These are phyloP conservation scores for Encarsia formosa DNA, from an alignment of 2,888 invertebrate species.

Conservation along the genomic window DNA sequence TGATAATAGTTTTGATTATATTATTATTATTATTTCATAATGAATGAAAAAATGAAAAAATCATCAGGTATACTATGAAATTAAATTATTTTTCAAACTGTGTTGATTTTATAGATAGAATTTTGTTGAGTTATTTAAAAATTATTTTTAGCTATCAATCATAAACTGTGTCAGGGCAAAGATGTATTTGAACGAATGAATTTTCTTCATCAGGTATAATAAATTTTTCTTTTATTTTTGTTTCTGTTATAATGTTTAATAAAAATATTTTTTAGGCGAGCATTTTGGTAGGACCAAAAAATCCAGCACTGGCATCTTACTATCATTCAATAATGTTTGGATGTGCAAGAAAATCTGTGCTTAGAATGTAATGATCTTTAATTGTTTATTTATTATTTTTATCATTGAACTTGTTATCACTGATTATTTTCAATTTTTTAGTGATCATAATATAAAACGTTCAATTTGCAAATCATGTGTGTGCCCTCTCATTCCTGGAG, in stretches of 20 bases:
- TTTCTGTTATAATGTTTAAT: conserved; percentile 11
- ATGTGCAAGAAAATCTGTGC: conserved; percentile 60
- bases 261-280: conserved; percentile 52
- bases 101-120: not conserved
- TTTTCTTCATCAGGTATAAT: conserved; percentile 64
- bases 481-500: conserved; percentile 54
- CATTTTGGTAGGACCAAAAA: conserved; percentile 51
- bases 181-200: conserved; percentile 68
- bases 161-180: conserved; percentile 61
- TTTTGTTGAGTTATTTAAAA: not conserved
- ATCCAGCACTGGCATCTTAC: conserved; percentile 54
- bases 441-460: conserved; percentile 60
- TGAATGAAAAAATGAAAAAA: conserved; percentile 17
- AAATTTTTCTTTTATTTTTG: not conserved
- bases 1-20: no score
- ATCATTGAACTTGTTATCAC: not conserved
- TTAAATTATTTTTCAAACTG: not conserved
- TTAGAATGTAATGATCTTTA: conserved; percentile 54
- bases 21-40: not conserved
- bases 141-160: conserved; percentile 20
- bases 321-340: conserved; percentile 57
- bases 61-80: conserved; percentile 17
- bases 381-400: conserved; percentile 24
- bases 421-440: conserved; percentile 42
- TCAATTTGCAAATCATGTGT: conserved; percentile 60